Base-by-base conservation (phyloP, 2,797 vertebrate species). In the Malacoraja senta region DNA sequence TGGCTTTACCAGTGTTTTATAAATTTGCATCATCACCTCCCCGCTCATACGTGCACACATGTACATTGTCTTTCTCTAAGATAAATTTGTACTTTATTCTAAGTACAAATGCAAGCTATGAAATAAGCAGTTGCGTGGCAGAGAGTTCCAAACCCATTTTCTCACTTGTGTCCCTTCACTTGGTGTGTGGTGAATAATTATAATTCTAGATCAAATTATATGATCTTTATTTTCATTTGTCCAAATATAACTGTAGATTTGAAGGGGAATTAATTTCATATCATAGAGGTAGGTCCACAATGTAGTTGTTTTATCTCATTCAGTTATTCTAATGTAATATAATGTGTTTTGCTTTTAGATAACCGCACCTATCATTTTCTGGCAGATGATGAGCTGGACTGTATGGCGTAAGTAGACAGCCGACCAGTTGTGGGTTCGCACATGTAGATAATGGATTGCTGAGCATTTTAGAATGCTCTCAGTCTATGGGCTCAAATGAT, bases 321-420 rank as follows among this genome's bases (percentile, higher is more conserved):
- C 76, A 93, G 78, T 65, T 65, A 63, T 32, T 13, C 7, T 79
- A 35, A 32, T 17, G n/a, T 21, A 93, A 58, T 26, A 15, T 63
- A 83, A 53, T 74, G 53, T 94, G 8, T 94, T 21, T 94, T 93
- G 94, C 93, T 94, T 95, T 13, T 95, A 98, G 98, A 98, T 96
- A 97, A 97, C 92, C 96, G 97, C 79, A 98, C 97, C 0, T 98
- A 97, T 93, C 96, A 96, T 94, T 97, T 98, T 94, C 95, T 97
- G 94, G 96, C 97, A 32, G 96, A 98, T 93, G 97, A 98, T 24
- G 97, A 98, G 74, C 94, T 96, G 12, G 97, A 98, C 77, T 97
- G 97, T 95, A 94, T 95, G 8, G 95, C 94, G 96, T 98, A 94
- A 97, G 97, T 97, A 91, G 63, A 63, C 10, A n/a, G 38, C 74